phyloP scores from a whole-genome alignment of 23 tunicate genomes.

The Halocynthia roretzi region DNA sequence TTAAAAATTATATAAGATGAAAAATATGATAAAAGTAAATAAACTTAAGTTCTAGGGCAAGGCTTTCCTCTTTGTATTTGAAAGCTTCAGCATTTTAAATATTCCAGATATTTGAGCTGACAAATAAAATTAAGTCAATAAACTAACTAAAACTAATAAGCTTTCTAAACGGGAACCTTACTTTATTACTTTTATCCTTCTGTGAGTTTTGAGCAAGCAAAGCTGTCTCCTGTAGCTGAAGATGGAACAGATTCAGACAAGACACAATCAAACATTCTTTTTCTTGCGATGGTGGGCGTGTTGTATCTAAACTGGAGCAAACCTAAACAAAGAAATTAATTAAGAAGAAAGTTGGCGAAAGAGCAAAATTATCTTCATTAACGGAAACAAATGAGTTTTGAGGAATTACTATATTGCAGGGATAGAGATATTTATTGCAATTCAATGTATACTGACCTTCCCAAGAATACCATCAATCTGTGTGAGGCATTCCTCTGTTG shows the following conservation, averaged over 20 bases:
- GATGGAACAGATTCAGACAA: slow-evolving; percentile 34
- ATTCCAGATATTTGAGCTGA: no score
- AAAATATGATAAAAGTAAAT: no score
- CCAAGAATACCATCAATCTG: slow-evolving; percentile 3
- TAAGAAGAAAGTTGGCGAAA: slow-evolving; percentile 3
- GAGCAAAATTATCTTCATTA: background rate
- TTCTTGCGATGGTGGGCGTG: slow-evolving; percentile 31
- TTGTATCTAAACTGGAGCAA: slow-evolving; percentile 17
- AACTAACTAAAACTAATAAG: no score
- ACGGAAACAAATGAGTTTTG: no score
- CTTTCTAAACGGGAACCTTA: no score
- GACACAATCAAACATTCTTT: slow-evolving; percentile 30
- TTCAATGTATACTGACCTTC: background rate
- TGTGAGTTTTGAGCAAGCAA: background rate
- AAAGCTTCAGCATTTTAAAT: no score
- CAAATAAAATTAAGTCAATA: no score
- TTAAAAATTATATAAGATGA: no score
- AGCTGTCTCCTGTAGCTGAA: slow-evolving; percentile 27
- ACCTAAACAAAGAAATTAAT: slow-evolving; percentile 9
- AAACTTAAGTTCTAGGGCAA: no score
- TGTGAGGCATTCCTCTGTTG: background rate
- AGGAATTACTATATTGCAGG: no score
- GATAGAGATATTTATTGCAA: background rate
- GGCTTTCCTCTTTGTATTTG: no score
- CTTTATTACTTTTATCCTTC: no score